Conservation (phyloP, 2,113 vertebrate genomes). For the Atlantisia rogersi region DNA sequence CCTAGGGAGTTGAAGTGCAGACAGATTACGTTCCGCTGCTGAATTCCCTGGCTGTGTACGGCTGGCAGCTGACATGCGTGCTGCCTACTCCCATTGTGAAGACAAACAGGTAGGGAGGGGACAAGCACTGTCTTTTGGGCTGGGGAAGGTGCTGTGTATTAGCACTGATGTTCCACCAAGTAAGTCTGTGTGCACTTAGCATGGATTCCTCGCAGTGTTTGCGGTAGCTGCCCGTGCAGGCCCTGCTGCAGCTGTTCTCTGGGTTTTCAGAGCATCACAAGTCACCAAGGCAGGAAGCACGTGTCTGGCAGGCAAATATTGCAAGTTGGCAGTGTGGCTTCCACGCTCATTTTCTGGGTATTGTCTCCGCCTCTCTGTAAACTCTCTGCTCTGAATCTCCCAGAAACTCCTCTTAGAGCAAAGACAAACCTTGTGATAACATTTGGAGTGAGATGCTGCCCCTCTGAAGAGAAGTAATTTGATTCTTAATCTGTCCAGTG, state of each 20-base stretch:
- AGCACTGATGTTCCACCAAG: neutral
- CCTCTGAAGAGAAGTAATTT: neutral
- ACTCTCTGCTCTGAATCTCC: neutral
- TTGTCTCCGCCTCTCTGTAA: neutral
- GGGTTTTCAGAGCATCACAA: neutral
- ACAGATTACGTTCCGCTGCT: conserved; percentile 94
- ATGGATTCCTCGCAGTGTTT: neutral
- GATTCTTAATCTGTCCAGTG: neutral
- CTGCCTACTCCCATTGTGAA: conserved; percentile 93
- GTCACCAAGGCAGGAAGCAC: neutral
- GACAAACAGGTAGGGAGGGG: conserved; percentile 86
- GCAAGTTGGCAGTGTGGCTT: neutral
- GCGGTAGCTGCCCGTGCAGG: neutral
- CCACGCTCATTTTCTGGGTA: neutral
- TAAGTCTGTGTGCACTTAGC: neutral
- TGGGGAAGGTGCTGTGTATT: neutral
- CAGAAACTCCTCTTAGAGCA: neutral
- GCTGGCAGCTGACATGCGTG: conserved; percentile 97
- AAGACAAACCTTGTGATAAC: neutral
- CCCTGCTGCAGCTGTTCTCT: neutral
- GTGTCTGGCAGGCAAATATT: neutral
- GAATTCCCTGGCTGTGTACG: conserved; percentile 90
- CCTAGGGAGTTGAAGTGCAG: conserved; percentile 90
- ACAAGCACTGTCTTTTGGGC: neutral
- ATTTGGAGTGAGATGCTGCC: neutral